These are phyloP conservation scores for Stenurella melanura DNA, from an alignment of 2,888 invertebrate genomes.

Conservation along the genomic window DNA sequence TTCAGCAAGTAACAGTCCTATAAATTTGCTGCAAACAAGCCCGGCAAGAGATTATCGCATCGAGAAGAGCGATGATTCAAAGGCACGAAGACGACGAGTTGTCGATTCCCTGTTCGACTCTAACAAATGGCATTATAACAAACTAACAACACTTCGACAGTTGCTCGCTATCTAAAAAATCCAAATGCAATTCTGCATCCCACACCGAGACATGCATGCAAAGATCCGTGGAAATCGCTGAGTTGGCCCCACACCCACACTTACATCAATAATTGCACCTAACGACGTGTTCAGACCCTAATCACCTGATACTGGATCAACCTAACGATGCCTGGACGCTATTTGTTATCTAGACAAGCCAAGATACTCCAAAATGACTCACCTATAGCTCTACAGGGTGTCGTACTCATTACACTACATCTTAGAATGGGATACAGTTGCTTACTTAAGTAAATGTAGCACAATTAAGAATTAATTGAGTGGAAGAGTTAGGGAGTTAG, in stretches of 20 bases:
- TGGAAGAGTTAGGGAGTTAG: too few relatives aligned
- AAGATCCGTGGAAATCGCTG: slow-evolving; percentile 33
- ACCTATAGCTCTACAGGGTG: background rate
- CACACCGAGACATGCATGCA: slow-evolving; percentile 40
- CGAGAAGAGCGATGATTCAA: background rate
- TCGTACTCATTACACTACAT: background rate
- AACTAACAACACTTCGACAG: slow-evolving; percentile 30
- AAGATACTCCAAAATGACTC: background rate
- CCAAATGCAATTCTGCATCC: slow-evolving; percentile 26
- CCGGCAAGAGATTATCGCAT: background rate
- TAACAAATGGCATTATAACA: slow-evolving; percentile 16
- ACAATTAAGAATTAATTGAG: too few relatives aligned
- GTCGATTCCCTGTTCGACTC: background rate
- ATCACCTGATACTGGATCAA: slow-evolving; percentile 60
- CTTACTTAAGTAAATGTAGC: too few relatives aligned
- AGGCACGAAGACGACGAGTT: background rate
- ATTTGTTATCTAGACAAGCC: slow-evolving; percentile 41
- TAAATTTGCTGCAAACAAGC: background rate
- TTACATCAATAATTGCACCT: slow-evolving; percentile 66
- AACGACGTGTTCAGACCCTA: slow-evolving; percentile 64
- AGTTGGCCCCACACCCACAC: slow-evolving; percentile 55
- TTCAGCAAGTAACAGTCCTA: background rate
- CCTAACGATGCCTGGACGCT: slow-evolving; percentile 57
- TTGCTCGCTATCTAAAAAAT: slow-evolving; percentile 18
- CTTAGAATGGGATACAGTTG: too few relatives aligned